These are phyloP conservation scores for Hyposoter didymator DNA, from an alignment of 2,888 invertebrate genomes.

Conservation along the genomic window DNA sequence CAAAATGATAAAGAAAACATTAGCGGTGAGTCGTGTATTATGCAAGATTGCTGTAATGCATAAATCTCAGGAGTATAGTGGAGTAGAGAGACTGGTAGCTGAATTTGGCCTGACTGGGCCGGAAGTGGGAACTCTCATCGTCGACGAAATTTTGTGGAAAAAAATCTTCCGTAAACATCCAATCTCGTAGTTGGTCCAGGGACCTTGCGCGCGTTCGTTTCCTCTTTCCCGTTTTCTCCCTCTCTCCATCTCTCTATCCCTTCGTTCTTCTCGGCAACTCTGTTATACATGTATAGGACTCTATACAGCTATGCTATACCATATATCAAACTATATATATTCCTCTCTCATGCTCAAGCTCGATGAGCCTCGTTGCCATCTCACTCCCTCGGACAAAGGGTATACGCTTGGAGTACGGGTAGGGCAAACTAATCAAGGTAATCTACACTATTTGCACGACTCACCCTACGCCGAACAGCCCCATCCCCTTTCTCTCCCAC, in stretches of 20 bases:
- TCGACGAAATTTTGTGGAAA: constrained; percentile 58
- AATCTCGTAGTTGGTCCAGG: constrained; percentile 67
- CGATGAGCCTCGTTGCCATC: constrained; percentile 44
- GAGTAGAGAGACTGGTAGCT: constrained; percentile 1
- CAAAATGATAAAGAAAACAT: constrained; percentile 6
- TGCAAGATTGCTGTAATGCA: background rate
- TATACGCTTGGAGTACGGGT: constrained; percentile 68
- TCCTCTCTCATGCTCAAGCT: constrained; percentile 62
- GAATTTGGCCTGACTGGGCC: constrained; percentile 42
- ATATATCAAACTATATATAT: constrained; percentile 56
- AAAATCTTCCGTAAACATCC: constrained; percentile 71
- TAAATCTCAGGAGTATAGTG: background rate
- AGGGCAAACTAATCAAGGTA: constrained; percentile 75
- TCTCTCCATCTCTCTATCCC: constrained; percentile 23
- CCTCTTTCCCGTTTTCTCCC: constrained; percentile 16
- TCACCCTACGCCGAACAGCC: constrained; percentile 62
- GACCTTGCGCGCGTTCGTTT: constrained; percentile 45
- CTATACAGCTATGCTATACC: constrained; percentile 34
- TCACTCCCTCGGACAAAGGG: constrained; percentile 70
- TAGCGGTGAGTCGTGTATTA: constrained; percentile 1
- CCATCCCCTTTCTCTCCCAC: constrained; percentile 46
- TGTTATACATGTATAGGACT: constrained; percentile 21
- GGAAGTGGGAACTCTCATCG: constrained; percentile 56
- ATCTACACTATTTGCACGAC: constrained; percentile 74
- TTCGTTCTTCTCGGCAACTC: constrained; percentile 22